Evolutionary conservation across 2,888 invertebrate species (phyloP).

Genomic region (Lamellibrachia satsuma): DNA sequence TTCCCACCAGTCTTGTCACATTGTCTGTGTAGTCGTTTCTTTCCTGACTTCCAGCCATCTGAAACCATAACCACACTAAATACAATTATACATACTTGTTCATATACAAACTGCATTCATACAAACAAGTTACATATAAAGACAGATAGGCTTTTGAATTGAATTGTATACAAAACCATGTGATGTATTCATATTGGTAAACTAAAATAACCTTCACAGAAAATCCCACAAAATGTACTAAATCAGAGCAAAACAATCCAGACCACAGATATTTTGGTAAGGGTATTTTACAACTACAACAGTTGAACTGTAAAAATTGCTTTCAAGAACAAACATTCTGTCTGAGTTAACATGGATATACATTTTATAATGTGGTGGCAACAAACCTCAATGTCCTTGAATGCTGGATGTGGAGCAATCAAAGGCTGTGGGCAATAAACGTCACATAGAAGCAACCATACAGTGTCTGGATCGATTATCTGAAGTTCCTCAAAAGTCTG

Average conservation of each 20-base stretch:
- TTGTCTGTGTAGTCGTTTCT: constrained; percentile 30
- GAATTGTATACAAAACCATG: too few species aligned
- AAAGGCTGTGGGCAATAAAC: constrained; percentile 29
- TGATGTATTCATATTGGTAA: too few species aligned
- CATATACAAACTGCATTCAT: background rate
- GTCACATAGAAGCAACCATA: constrained; percentile 34
- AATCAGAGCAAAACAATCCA: too few species aligned
- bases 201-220: too few species aligned
- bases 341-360: too few species aligned
- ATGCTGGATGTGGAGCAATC: constrained; percentile 28
- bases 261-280: too few species aligned
- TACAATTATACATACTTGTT: background rate
- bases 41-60: constrained; percentile 26
- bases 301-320: too few species aligned
- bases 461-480: constrained; percentile 28
- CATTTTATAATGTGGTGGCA: background rate
- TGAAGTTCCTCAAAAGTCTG: constrained; percentile 30
- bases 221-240: too few species aligned
- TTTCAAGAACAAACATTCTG: too few species aligned
- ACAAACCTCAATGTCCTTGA: constrained; percentile 10
- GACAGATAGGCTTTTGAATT: background rate
- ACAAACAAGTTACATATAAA: background rate
- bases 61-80: background rate
- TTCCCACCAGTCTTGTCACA: background rate
- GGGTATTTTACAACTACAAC: too few species aligned